Evolutionary conservation across 2,888 invertebrate genomes (phyloP).

Genomic region (Neuroscelio doddi): DNA sequence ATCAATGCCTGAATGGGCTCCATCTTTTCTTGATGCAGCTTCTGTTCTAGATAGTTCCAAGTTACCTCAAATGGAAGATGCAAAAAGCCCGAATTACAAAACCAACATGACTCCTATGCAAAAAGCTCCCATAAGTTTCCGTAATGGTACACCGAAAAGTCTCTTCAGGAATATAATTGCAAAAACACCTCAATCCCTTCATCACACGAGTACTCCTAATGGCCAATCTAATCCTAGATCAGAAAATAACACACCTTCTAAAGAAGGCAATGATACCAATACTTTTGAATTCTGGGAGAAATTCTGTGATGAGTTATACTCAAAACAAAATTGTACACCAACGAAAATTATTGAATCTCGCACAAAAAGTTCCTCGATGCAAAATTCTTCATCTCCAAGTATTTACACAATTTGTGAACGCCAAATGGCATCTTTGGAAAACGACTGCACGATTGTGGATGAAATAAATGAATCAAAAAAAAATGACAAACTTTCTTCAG

Average conservation of each 20-base stretch:
- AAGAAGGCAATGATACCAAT: conserved; percentile 40
- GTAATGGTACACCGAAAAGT: conserved; percentile 1
- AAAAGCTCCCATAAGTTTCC: too few species aligned
- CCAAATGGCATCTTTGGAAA: conserved; percentile 57
- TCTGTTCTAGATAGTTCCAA: too few species aligned
- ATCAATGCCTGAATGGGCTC: too few species aligned
- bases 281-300: conserved; percentile 50
- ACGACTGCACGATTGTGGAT: conserved; percentile 22
- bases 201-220: too few species aligned
- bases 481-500: neutral
- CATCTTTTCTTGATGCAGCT: too few species aligned
- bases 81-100: too few species aligned
- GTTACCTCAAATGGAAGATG: too few species aligned
- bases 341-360: conserved; percentile 8
- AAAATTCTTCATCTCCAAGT: conserved; percentile 33
- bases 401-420: conserved; percentile 53
- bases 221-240: too few species aligned
- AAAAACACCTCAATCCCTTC: conserved; percentile 1
- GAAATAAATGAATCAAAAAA: conserved; percentile 1
- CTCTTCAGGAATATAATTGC: conserved; percentile 17
- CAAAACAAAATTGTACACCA: too few species aligned
- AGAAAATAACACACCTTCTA: conserved; percentile 15
- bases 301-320: conserved; percentile 42
- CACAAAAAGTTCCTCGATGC: conserved; percentile 22
- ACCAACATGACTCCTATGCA: too few species aligned